Evolutionary conservation across 2,113 vertebrate species (phyloP).

Genomic region (Psilopogon haemacephalus): DNA sequence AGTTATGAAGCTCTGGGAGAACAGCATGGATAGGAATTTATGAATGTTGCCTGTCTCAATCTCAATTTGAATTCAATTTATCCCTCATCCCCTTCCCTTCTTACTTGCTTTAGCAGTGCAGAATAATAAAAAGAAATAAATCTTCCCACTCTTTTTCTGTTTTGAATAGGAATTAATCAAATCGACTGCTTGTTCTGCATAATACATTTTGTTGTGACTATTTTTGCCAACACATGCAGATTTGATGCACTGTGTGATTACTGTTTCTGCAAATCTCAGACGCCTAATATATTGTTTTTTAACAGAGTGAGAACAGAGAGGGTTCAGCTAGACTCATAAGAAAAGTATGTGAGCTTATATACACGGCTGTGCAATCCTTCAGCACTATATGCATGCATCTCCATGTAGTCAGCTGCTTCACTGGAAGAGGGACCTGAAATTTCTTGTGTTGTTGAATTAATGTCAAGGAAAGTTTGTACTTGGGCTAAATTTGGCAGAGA

Average conservation of each 20-base stretch:
- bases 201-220: constrained; percentile 39
- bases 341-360: background rate
- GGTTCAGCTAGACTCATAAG: background rate
- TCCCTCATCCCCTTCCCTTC: constrained; percentile 25
- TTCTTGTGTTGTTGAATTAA: background rate
- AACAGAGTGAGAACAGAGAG: background rate
- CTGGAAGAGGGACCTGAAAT: background rate
- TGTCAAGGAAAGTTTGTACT: background rate
- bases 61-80: constrained; percentile 42
- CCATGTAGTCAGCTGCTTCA: background rate
- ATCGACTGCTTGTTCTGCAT: background rate
- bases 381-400: background rate
- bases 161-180: constrained; percentile 60
- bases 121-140: constrained; percentile 59
- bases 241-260: constrained; percentile 44
- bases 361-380: background rate
- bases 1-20: constrained; percentile 21
- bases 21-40: constrained; percentile 32
- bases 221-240: constrained; percentile 4
- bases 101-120: constrained; percentile 27
- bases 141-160: constrained; percentile 25
- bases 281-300: background rate
- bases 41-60: constrained; percentile 36
- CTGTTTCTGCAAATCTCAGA: constrained; percentile 6
- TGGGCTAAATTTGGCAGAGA: background rate